Conservation (phyloP, 92 coral and sea anemone species). For the Zoanthus gigantus region DNA sequence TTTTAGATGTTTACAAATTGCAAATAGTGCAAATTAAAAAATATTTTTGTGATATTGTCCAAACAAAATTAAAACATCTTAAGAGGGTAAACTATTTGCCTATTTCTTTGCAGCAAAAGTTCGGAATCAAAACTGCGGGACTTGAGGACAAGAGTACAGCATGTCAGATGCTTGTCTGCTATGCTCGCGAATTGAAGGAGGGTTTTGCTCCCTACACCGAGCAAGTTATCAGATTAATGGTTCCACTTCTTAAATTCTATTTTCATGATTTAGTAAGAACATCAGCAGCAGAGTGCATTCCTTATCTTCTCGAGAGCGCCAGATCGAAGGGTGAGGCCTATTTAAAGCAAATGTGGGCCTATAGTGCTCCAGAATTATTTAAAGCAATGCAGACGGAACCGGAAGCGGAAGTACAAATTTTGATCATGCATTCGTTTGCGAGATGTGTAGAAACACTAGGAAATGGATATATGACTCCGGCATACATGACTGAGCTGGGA, state of each 20-base stretch:
- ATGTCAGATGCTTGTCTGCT: slow-evolving; percentile 97
- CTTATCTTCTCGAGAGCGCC: slow-evolving; percentile 87
- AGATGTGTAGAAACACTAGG: slow-evolving; percentile 97
- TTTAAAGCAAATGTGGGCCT: slow-evolving; percentile 98
- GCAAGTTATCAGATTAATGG: slow-evolving; percentile 94
- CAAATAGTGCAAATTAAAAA: no score
- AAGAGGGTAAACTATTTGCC: neutral
- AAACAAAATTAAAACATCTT: neutral
- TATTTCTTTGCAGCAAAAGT: slow-evolving; percentile 82
- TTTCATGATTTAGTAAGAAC: slow-evolving; percentile 99
- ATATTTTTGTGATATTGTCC: no score
- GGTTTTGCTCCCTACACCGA: slow-evolving; percentile 96
- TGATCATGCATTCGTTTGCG: slow-evolving; percentile 92
- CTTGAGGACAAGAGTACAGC: slow-evolving; percentile 99
- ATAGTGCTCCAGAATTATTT: slow-evolving; percentile 87
- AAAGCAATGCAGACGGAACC: slow-evolving; percentile 94
- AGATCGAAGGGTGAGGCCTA: slow-evolving; percentile 94
- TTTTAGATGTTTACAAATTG: no score
- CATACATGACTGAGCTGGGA: slow-evolving; percentile 81
- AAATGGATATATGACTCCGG: slow-evolving; percentile 82
- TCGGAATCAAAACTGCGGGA: slow-evolving; percentile 98
- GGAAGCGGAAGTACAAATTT: slow-evolving; percentile 95
- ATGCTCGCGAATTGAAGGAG: slow-evolving; percentile 95
- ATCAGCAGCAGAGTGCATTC: slow-evolving; percentile 96
- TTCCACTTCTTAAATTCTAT: slow-evolving; percentile 93